Evolutionary conservation across 2,888 invertebrate genomes (phyloP).

Genomic region (Silvanus unidentatus): DNA sequence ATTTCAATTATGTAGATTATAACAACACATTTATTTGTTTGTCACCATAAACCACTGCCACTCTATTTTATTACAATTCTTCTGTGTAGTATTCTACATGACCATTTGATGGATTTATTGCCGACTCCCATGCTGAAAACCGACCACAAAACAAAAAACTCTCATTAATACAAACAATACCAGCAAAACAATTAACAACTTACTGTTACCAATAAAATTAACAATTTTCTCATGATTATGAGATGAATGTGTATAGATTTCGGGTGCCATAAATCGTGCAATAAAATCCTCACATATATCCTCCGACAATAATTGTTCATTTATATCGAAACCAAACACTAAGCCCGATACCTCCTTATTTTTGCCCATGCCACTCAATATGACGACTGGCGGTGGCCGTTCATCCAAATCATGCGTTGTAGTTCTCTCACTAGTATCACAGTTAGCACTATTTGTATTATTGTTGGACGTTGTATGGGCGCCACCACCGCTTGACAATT

Average conservation of each 20-base stretch:
- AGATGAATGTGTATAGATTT: conserved; percentile 41
- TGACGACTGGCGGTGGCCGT: conserved; percentile 59
- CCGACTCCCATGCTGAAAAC: conserved; percentile 66
- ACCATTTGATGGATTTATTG: conserved; percentile 49
- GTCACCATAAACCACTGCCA: conserved; percentile 1
- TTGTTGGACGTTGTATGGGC: background rate
- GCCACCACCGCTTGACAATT: background rate
- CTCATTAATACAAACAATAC: too few relatives aligned
- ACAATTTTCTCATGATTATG: conserved; percentile 59
- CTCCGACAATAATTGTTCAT: conserved; percentile 62
- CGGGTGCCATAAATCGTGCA: conserved; percentile 45
- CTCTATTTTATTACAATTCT: conserved; percentile 41
- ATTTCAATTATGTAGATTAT: conserved; percentile 1
- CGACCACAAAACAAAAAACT: conserved; percentile 10
- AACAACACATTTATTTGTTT: background rate
- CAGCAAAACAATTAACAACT: conserved; percentile 41
- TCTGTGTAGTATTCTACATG: conserved; percentile 57
- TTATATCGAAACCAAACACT: conserved; percentile 76
- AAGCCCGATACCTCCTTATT: conserved; percentile 60
- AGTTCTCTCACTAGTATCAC: conserved; percentile 28
- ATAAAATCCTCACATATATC: conserved; percentile 46
- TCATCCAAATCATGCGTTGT: conserved; percentile 3
- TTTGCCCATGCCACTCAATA: conserved; percentile 60
- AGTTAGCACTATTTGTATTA: conserved; percentile 20
- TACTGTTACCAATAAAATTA: conserved; percentile 57